phyloP scores from a whole-genome alignment of 2,797 vertebrate genomes.

The Acanthiza pusilla region DNA sequence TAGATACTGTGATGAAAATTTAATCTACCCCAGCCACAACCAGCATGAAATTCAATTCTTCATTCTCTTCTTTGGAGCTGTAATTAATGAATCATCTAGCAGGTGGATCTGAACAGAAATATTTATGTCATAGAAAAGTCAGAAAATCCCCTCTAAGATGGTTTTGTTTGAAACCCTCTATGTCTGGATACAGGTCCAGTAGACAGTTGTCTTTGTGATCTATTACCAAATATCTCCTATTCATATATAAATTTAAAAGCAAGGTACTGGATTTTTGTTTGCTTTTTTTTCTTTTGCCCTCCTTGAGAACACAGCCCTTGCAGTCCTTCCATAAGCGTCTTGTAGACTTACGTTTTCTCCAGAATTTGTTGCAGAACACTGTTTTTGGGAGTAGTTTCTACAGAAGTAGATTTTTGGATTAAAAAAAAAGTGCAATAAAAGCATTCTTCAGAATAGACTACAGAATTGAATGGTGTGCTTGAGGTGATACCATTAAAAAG shows the following conservation, averaged over 20 bases:
- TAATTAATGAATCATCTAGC: background rate
- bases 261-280: rapidly evolving
- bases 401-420: constrained; percentile 32
- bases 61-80: background rate
- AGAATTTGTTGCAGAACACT: background rate
- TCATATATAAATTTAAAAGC: background rate
- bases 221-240: background rate
- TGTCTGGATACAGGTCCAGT: background rate
- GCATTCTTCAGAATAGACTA: constrained; percentile 8
- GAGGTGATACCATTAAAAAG: constrained; percentile 34
- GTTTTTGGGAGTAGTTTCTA: constrained; percentile 40
- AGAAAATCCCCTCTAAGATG: background rate
- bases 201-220: background rate
- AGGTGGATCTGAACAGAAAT: background rate
- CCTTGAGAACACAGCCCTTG: background rate
- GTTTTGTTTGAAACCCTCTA: background rate
- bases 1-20: background rate
- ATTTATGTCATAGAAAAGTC: background rate
- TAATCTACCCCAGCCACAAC: background rate
- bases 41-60: background rate
- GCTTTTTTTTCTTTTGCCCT: background rate
- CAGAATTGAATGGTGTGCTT: constrained; percentile 45
- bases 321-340: background rate
- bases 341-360: background rate
- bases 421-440: constrained; percentile 23